Base-by-base conservation (phyloP, 2,888 invertebrate species). In the Tetropium fuscum region DNA sequence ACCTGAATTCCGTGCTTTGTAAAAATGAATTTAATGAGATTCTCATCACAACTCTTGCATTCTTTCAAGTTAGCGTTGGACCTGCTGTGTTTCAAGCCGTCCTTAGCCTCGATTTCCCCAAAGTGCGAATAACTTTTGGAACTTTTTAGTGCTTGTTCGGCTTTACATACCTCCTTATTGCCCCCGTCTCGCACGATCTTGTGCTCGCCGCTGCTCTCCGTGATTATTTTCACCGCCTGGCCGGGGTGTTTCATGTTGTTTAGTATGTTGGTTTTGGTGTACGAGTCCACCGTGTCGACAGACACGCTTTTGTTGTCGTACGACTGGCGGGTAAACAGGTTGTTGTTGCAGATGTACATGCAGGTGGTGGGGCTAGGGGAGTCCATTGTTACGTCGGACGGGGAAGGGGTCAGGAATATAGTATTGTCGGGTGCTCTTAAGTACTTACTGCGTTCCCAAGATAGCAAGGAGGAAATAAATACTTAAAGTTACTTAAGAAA, bases 1-100 rank as follows among this genome's bases (percentile, higher is more conserved):
- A 92, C 90, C 79, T 90, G 89, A 68, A 92, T 91, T 1, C 91
- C 91, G 74, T 91, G 91, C 77, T 91, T 90, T 1, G 90, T 90
- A 68, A 92, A 83, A 72, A 91, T 89, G 81, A 91, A 86, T 74
- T 90, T 87, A 5, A 92, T 90, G 34, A 89, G 72, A 74, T 81
- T 81, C 60, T 81, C 81, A 65, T 82, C 82, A 58, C 80, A 78
- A 71, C 79, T 81, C 61, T 81, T 81, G 22, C 85, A 76, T 66
- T 86, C 86, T 69, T 84, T 84, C 3, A 86, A 83, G 71, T 84
- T 84, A 34, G 72, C 70, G 59, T 74, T 79, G 1, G 79, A 68
- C 34, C 67, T 69, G 60, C 57, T 60, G 25, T 49, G 43, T 32
- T 57, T 66, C 6, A 62, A 59, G 25, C 44, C 43, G 22, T 32